Base-by-base conservation (phyloP, 2,888 invertebrate genomes). In the Ophraella communa region DNA sequence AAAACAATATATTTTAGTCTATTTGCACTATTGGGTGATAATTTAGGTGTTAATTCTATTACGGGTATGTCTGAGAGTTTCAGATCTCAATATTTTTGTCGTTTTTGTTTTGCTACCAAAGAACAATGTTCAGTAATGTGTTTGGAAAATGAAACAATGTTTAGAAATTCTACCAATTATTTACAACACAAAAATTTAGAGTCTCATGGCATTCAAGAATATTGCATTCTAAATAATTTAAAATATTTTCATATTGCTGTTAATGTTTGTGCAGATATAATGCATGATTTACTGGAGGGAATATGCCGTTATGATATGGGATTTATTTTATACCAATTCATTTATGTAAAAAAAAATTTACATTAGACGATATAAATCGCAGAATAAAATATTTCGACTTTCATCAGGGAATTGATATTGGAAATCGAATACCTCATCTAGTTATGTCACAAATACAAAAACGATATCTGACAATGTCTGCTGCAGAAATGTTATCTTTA, bases 281-380 rank as follows among this genome's bases (percentile, higher is more conserved):
- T 70, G 67, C 64, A 68, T 49, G 70, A 70, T 54, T 17, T 68
- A 14, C 51, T 21, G 45, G 66, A 70, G 42, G 70, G 68, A 7
- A 63, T 68, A 3, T 61, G 61, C 51, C 27, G 66, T 18, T 70
- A 70, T 58, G 60, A 61, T 27, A 62, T 70, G 57, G 62, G 65
- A 24, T 18, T 35, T 7, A 65, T 66, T 3, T 62, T 66, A n/a
- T n/a, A 45, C n/a, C 17, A 39, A 3, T 54, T 70, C n/a, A 59
- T 70, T 20, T 42, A 60, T 17, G 24, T 53, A 11, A 53, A 66
- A 35, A 17, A 59, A 51, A 64, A 64, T 61, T 61, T 60, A 45
- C 11, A 10, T 42, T 68, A 10, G 56, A 64, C 11, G 17, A 11
- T 8, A 44, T 68, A 30, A 70, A 70, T 27, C 33, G 47, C 10